Evolutionary conservation across 1,140 invertebrate species (phyloP).

Genomic region (Bombus sylvicola): DNA sequence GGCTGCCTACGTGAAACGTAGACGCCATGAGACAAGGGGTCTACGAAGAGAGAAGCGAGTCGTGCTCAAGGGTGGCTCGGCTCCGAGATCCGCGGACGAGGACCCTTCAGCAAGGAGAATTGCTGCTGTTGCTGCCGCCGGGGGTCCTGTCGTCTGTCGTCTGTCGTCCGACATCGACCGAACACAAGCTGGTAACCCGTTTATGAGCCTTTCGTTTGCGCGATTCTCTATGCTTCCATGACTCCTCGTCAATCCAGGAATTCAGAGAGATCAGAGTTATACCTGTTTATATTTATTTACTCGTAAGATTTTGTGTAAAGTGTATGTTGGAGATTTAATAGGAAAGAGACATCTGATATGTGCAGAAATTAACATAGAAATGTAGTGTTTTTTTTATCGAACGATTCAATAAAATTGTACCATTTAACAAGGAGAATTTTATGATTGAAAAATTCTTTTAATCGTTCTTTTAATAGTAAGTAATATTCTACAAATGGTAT

Average conservation of each 20-base stretch:
- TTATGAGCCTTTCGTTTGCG: slow-evolving; percentile 21
- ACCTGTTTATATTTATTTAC: neutral
- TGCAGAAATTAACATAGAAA: too few species aligned
- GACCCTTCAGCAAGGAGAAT: slow-evolving; percentile 75
- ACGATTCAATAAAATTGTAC: too few species aligned
- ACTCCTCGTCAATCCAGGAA: neutral
- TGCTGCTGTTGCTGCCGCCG: slow-evolving; percentile 69
- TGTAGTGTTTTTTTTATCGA: too few species aligned
- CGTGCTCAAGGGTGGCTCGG: slow-evolving; percentile 78
- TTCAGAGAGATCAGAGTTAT: neutral
- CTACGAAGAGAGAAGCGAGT: slow-evolving; percentile 70
- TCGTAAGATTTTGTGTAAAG: neutral
- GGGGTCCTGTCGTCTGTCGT: slow-evolving; percentile 71
- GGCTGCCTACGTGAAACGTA: slow-evolving; percentile 77
- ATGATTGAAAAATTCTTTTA: too few species aligned
- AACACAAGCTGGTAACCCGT: slow-evolving; percentile 46
- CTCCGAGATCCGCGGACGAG: slow-evolving; percentile 74
- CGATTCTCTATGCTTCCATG: neutral
- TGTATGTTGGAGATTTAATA: too few species aligned
- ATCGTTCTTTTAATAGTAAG: too few species aligned
- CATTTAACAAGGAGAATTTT: too few species aligned
- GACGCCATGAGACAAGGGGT: slow-evolving; percentile 76
- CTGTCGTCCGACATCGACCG: slow-evolving; percentile 48
- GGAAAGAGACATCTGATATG: too few species aligned
- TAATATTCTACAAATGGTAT: too few species aligned